A percentile compares a stretch with the other conserved stretches of the same genome.
Evolutionary conservation across 1,140 invertebrate species (phyloP).

Genomic region (Penaeus chinensis): DNA sequence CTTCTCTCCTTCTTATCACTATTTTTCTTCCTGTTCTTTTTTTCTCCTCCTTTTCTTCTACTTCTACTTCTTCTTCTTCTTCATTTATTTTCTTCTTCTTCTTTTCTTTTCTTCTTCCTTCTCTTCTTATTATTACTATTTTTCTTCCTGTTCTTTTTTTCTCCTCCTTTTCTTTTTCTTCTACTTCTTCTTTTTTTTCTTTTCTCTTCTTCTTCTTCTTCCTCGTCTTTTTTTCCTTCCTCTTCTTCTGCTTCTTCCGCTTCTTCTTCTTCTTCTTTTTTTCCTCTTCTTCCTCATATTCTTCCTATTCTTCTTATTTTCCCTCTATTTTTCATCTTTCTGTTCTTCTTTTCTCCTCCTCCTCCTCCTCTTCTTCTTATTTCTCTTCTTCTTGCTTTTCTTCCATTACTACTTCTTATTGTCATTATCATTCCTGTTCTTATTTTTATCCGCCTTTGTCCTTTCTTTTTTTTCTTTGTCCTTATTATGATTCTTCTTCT

Average conservation of each 20-base stretch:
- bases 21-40: conserved; percentile 10
- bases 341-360: neutral
- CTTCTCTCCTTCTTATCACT: neutral
- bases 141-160: neutral
- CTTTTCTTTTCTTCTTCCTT: too few species aligned
- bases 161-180: neutral
- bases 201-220: neutral
- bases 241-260: neutral
- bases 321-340: too few species aligned
- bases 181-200: neutral
- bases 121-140: neutral
- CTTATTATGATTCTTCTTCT: too few species aligned
- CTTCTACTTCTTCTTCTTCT: too few species aligned
- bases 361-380: neutral
- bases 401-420: neutral
- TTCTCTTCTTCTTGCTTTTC: neutral
- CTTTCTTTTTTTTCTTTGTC: too few species aligned
- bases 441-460: too few species aligned
- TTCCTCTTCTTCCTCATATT: too few species aligned
- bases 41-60: neutral
- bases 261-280: too few species aligned
- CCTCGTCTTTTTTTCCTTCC: neutral
- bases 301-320: too few species aligned
- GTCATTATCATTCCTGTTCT: neutral
- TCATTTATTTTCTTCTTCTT: too few species aligned